A percentile compares a stretch with the other conserved stretches of the same genome.
Conservation (phyloP, 2,113 vertebrate genomes). For the Clarias magur region DNA sequence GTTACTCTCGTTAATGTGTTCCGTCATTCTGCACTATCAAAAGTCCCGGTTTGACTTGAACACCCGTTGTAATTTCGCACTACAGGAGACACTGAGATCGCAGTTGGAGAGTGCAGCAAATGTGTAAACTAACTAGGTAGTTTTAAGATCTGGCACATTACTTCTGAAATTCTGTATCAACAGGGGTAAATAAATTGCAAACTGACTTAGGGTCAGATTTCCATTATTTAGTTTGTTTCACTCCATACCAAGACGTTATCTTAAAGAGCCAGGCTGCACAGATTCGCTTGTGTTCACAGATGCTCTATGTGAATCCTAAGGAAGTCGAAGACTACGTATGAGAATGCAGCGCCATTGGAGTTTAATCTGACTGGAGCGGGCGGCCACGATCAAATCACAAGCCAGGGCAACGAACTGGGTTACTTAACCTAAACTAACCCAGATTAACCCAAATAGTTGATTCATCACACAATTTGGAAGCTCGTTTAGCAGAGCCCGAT, state of each 20-base stretch:
- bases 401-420: background rate
- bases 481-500: background rate
- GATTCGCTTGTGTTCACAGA: background rate
- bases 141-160: background rate
- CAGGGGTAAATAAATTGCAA: background rate
- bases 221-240: background rate
- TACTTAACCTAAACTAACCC: background rate
- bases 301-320: background rate
- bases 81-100: background rate
- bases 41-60: background rate
- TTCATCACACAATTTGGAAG: background rate
- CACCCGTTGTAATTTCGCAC: background rate
- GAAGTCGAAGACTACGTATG: background rate
- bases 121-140: background rate
- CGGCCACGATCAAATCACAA: background rate
- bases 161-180: background rate
- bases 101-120: background rate
- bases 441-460: background rate
- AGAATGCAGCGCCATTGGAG: background rate
- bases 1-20: too few relatives aligned
- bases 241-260: background rate
- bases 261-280: background rate
- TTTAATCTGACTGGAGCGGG: background rate
- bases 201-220: background rate
- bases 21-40: too few relatives aligned